Base-by-base conservation (phyloP, 2,113 vertebrate genomes). In the Bubo bubo region DNA sequence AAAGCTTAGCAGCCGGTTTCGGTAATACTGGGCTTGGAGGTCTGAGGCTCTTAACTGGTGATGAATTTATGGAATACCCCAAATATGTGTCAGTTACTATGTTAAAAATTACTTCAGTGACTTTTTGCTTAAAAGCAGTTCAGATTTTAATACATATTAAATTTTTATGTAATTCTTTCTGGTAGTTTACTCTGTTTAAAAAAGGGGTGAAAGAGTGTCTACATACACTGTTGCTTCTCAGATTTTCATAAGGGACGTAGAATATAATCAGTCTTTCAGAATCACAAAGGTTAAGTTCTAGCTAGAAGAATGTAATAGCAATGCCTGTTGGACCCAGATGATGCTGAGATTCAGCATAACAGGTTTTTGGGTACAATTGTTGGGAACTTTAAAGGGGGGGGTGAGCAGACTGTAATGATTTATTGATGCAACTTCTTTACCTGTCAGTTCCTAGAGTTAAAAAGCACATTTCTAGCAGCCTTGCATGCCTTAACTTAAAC, bases 11-110 rank as follows among this genome's bases (percentile, higher is more conserved):
- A 8, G 27, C 37, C 39, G 5, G 5, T 71, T 79, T 60, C 23
- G 22, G 12, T 43, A 28, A 10, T 5, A 45, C 23, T 0, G 0
- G 26, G 10, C 3, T 6, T 24, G 17, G n/a, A 76, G 27, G 14
- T 66, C 30, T 74, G 68, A 62, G 53, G 49, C 30, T 95, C 20
- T 47, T 47, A 47, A 60, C 24, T 47, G 39, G 12, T 0, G 1
- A 3, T 55, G 30, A 35, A 55, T 53, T 72, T 52, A 34, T 45
- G 43, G 39, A 76, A 37, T 60, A 83, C 8, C 17, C 34, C 20
- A 67, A 62, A 37, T 43, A 34, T 0, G 3, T 49, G 23, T 84
- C n/a, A 41, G 30, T 80, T 82, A 35, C 47, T 34, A 1, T 37
- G 41, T 82, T 20, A 93, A 74, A 63, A 93, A 62, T 50, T 37